phyloP scores from a whole-genome alignment of 2,113 vertebrate species.

The Macrotus californicus region DNA sequence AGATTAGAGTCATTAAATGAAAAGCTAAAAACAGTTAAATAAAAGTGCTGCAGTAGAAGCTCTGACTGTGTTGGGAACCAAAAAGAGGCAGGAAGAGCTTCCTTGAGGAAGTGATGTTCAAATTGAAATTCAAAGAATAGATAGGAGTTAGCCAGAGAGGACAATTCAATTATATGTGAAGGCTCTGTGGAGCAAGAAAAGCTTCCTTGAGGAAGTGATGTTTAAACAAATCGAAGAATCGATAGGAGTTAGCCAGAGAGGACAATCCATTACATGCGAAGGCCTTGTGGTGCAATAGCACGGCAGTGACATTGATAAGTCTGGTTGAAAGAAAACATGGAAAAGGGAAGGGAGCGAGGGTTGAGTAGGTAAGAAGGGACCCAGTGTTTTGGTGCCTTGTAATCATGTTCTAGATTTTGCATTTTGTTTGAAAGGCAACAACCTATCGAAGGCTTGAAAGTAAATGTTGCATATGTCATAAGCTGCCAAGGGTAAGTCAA shows the following conservation, averaged over 20 bases:
- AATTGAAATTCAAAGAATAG: not conserved
- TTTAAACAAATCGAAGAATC: not conserved
- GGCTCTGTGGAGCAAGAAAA: not conserved
- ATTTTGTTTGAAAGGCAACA: slow-evolving; percentile 2
- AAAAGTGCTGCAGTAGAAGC: not conserved
- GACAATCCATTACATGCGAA: not conserved
- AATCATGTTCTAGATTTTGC: not conserved
- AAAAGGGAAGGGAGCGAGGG: not conserved
- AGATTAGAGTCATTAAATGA: not conserved
- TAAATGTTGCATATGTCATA: not conserved
- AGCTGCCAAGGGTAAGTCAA: not conserved
- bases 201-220: not conserved
- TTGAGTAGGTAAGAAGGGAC: not conserved
- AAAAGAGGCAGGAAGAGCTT: not conserved
- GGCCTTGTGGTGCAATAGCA: not conserved
- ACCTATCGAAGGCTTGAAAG: not conserved
- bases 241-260: not conserved
- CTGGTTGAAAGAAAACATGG: not conserved
- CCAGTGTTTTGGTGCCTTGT: not conserved
- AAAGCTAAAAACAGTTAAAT: not conserved
- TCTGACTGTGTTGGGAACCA: not conserved
- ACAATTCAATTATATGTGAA: not conserved
- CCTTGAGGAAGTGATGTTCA: not conserved
- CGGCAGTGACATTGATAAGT: not conserved
- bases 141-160: not conserved